A percentile compares a stretch with the other conserved stretches of the same genome.
Conservation (phyloP, 1,140 invertebrate species). For the Archegozetes longisetosus region DNA sequence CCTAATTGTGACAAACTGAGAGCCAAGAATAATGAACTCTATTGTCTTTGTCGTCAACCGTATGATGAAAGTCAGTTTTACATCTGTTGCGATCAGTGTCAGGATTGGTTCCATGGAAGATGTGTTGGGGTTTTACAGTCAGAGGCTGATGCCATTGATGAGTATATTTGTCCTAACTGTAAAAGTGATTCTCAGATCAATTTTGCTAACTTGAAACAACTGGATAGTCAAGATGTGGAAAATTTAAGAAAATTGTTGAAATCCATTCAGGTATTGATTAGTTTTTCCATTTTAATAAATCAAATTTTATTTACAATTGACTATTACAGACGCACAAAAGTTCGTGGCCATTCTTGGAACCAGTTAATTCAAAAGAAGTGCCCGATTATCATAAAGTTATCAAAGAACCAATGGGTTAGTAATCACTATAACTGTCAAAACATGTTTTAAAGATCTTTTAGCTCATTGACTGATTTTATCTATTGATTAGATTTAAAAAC, state of each 20-base stretch:
- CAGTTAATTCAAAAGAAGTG: conserved; percentile 82
- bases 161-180: conserved; percentile 91
- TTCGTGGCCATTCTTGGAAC: conserved; percentile 92
- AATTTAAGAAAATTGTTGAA: conserved; percentile 66
- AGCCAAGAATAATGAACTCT: conserved; percentile 29
- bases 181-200: conserved; percentile 71
- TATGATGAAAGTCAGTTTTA: conserved; percentile 97
- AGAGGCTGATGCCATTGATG: conserved; percentile 84
- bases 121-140: conserved; percentile 90
- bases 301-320: not conserved
- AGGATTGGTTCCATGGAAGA: conserved; percentile 96
- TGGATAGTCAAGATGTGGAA: conserved; percentile 63
- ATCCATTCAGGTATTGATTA: conserved; percentile 57
- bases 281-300: conserved; percentile 15
- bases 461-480: conserved; percentile 19
- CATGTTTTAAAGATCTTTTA: conserved; percentile 2
- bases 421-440: not conserved
- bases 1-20: conserved; percentile 44
- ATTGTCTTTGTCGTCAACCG: conserved; percentile 85
- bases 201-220: conserved; percentile 71
- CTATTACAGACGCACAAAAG: conserved; percentile 55
- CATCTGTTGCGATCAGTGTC: conserved; percentile 93
- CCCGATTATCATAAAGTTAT: conserved; percentile 95
- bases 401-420: conserved; percentile 88
- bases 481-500: conserved; percentile 69